Conservation (phyloP, 2,797 vertebrate genomes). For the Leptatherina wallacei region DNA sequence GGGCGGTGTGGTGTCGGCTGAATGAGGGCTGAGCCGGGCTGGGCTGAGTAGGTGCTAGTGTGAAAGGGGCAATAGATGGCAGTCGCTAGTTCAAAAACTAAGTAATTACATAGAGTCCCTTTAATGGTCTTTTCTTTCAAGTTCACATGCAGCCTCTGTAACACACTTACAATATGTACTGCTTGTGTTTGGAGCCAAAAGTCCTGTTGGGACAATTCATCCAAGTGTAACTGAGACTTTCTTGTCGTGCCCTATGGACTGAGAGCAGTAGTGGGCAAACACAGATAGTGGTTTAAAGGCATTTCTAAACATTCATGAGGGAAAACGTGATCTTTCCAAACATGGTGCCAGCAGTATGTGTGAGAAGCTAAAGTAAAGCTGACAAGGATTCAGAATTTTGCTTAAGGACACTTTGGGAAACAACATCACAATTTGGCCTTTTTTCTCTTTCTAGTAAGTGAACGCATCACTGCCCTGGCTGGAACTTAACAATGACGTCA, state of each 20-base stretch:
- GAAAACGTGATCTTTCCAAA: slow-evolving; percentile 16
- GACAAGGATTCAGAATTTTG: slow-evolving; percentile 18
- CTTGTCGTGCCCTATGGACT: not conserved
- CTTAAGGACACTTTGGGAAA: slow-evolving; percentile 39
- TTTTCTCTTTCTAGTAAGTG: slow-evolving; percentile 14
- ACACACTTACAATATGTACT: too few species aligned
- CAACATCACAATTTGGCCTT: slow-evolving; percentile 4
- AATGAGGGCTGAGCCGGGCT: too few species aligned
- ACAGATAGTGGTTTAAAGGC: slow-evolving; percentile 10
- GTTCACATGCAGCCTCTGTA: too few species aligned
- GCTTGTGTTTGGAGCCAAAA: not conserved
- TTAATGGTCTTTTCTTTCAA: too few species aligned
- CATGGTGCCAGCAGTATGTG: not conserved
- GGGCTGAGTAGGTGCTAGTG: too few species aligned
- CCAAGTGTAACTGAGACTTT: not conserved
- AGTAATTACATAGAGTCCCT: too few species aligned
- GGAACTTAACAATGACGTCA: slow-evolving; percentile 34
- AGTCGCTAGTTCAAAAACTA: too few species aligned
- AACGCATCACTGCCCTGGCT: slow-evolving; percentile 27
- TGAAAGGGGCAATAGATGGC: too few species aligned
- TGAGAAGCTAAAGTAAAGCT: slow-evolving; percentile 13
- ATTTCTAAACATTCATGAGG: slow-evolving; percentile 9
- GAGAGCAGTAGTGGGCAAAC: slow-evolving; percentile 2
- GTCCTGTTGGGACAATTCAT: not conserved
- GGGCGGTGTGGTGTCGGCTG: too few species aligned